Evolutionary conservation across 2,888 invertebrate species (phyloP), one percentile per base, ranked within the genome.

Genomic region (Meteorus colon): DNA sequence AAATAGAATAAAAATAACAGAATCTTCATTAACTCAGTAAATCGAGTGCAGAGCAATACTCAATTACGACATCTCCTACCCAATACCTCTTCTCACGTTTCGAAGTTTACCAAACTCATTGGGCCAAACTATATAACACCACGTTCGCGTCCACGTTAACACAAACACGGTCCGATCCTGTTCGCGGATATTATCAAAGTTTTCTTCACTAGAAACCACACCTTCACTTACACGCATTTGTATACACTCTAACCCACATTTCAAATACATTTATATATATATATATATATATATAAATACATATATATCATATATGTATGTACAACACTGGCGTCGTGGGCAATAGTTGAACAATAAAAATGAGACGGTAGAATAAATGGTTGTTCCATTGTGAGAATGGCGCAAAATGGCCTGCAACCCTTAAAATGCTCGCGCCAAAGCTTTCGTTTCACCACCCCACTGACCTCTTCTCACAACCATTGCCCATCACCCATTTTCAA

Each of bases 161-260:
- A 19, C n/a, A n/a, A 48, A 48, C 48, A 48, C 16, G 4, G 16
- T n/a, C 6, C 41, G 41, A 27, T 27, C n/a, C 14, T 34, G 31
- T 31, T 73, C 70, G 60, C 79, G 80, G 82, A 85, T 87, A 85
- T 85, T 85, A 87, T 86, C 82, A 85, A 86, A 85, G 83, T 86
- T 87, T 85, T 78, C 76, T 69, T 71, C 71, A 37, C 8, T 60
- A 24, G 34, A 69, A 45, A 66, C 59, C n/a, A 27, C 16, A 27
- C 69, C 37, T 63, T 37, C 27, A 24, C 63, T 19, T 45, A 66
- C 65, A 69, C 62, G 34, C 77, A 27, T 19, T 60, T 27, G n/a
- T 55, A 68, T 48, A 24, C 37, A 67, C 29, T 27, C 37, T 14
- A 16, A 12, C 27, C 29, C 16, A 55, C 37, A 66, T 63, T 48